phyloP scores from a whole-genome alignment of 2,797 vertebrate species.

The Podarcis lilfordi region DNA sequence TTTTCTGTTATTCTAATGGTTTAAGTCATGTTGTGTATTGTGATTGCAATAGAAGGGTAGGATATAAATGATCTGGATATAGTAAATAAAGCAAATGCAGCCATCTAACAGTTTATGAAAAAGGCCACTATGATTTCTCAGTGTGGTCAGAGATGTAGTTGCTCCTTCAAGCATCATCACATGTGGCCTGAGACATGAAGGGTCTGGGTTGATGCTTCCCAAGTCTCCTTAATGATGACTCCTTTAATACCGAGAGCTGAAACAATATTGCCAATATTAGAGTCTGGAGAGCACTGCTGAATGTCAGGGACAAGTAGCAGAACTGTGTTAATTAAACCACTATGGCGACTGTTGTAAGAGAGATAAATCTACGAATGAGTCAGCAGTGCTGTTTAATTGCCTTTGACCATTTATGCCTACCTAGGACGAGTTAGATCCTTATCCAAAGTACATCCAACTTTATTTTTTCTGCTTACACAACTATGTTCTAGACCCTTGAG shows the following conservation, averaged over 20 bases:
- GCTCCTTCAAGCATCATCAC: neutral
- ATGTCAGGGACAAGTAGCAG: slow-evolving; percentile 3
- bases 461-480: neutral
- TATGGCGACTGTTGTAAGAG: neutral
- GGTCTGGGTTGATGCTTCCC: too few species aligned
- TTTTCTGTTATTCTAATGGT: too few species aligned
- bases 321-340: slow-evolving; percentile 41
- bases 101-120: neutral
- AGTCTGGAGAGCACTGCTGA: slow-evolving; percentile 24
- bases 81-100: neutral
- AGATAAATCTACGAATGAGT: slow-evolving; percentile 27
- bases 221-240: neutral
- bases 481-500: neutral
- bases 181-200: neutral
- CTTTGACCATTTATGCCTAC: slow-evolving; percentile 21
- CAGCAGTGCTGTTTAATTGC: slow-evolving; percentile 28
- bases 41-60: neutral
- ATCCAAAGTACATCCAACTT: neutral
- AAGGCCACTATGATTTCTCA: neutral
- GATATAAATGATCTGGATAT: neutral
- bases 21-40: neutral
- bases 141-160: neutral
- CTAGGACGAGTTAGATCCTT: neutral
- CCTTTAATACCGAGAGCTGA: slow-evolving; percentile 38
- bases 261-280: slow-evolving; percentile 42